phyloP scores from a whole-genome alignment of 2,797 vertebrate genomes.

The Galago senegalensis region DNA sequence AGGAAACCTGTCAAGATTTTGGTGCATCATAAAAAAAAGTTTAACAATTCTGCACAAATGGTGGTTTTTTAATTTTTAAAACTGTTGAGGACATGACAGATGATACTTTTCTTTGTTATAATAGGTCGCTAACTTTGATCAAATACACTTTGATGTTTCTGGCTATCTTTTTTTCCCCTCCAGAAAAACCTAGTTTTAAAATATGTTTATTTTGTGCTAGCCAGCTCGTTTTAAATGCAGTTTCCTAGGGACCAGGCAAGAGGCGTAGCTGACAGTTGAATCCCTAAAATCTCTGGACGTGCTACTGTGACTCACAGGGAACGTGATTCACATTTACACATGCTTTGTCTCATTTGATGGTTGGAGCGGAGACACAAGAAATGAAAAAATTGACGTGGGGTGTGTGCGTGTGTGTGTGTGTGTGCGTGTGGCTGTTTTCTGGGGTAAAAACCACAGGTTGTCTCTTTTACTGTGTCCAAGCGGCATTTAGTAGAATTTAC shows the following conservation, averaged over 20 bases:
- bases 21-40: background rate
- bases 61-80: conserved; percentile 32
- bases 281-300: background rate
- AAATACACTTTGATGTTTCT: conserved; percentile 16
- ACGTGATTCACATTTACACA: background rate
- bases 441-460: background rate
- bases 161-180: background rate
- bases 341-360: background rate
- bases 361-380: conserved; percentile 16
- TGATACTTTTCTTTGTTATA: background rate
- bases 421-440: background rate
- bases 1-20: conserved; percentile 30
- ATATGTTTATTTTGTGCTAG: background rate
- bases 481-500: background rate
- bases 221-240: background rate
- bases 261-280: background rate
- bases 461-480: background rate
- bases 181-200: background rate
- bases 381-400: background rate
- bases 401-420: background rate
- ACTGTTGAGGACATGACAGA: background rate
- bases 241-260: background rate
- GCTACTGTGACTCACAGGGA: background rate
- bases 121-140: conserved; percentile 26
- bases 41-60: conserved; percentile 8